phyloP scores from a whole-genome alignment of 2,113 vertebrate species.

The Cynoglossus semilaevis region DNA sequence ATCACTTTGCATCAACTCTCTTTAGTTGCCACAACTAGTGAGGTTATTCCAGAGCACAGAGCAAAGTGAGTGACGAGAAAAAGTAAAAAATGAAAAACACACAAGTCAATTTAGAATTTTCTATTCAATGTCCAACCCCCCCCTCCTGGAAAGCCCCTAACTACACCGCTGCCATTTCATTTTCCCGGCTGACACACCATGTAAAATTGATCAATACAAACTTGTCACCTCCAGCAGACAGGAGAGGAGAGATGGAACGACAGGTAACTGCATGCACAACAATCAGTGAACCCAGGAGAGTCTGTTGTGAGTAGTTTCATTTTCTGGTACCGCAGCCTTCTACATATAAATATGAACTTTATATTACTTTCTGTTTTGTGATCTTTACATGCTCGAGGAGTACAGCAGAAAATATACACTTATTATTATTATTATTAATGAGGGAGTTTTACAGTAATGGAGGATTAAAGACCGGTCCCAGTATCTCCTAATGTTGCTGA shows the following conservation, averaged over 20 bases:
- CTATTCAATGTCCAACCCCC: slow-evolving; percentile 45
- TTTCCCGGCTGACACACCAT: slow-evolving; percentile 56
- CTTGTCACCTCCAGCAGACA: slow-evolving; percentile 53
- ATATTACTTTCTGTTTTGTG: not conserved
- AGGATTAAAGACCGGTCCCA: too few species aligned
- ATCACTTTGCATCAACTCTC: too few species aligned
- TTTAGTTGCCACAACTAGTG: too few species aligned
- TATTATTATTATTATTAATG: too few species aligned
- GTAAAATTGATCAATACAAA: slow-evolving; percentile 67
- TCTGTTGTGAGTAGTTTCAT: slow-evolving; percentile 18
- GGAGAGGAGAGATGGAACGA: slow-evolving; percentile 40
- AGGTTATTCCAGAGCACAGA: not conserved
- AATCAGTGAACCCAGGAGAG: slow-evolving; percentile 24
- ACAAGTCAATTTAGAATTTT: slow-evolving; percentile 63
- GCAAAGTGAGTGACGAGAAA: slow-evolving; percentile 41
- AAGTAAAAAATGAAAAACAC: slow-evolving; percentile 43
- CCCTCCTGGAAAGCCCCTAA: slow-evolving; percentile 48
- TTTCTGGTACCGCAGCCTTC: slow-evolving; percentile 8
- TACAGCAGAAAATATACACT: too few species aligned
- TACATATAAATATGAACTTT: slow-evolving; percentile 2
- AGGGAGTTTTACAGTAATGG: too few species aligned
- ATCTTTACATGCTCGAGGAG: not conserved
- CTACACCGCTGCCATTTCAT: slow-evolving; percentile 48
- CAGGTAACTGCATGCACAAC: slow-evolving; percentile 34
- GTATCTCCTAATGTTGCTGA: too few species aligned